A percentile compares a stretch with the other conserved stretches of the same genome.
phyloP scores from a whole-genome alignment of 37 sponge, comb jelly and placozoan genomes.

The Ephydatia muelleri region DNA sequence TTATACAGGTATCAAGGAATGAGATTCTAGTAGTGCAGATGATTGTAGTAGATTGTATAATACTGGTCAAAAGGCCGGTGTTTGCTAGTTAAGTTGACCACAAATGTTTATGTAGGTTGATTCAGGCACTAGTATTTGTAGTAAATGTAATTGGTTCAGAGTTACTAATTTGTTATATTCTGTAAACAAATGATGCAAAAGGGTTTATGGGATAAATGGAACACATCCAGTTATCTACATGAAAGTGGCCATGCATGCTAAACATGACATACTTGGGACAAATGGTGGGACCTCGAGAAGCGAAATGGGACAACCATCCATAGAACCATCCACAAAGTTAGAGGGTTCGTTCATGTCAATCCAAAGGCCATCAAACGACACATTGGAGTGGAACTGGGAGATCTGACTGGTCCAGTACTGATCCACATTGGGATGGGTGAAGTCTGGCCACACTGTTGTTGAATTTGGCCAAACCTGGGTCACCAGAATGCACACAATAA shows the following conservation, averaged over 20 bases:
- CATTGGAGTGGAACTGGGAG: slow-evolving; percentile 27
- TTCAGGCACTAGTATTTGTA: too few relatives aligned
- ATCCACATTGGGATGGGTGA: slow-evolving; percentile 38
- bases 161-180: too few relatives aligned
- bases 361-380: slow-evolving; percentile 87
- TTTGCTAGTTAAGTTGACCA: too few relatives aligned
- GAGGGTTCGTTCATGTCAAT: slow-evolving; percentile 93
- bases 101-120: too few relatives aligned
- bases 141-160: too few relatives aligned
- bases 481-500: too few relatives aligned
- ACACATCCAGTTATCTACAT: too few relatives aligned
- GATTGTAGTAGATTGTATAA: too few relatives aligned
- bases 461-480: slow-evolving; percentile 81
- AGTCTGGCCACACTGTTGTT: slow-evolving; percentile 70
- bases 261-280: slow-evolving; percentile 30
- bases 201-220: too few relatives aligned
- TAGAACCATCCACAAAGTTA: slow-evolving; percentile 74
- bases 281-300: slow-evolving; percentile 63
- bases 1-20: not conserved
- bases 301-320: slow-evolving; percentile 63
- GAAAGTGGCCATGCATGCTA: too few relatives aligned
- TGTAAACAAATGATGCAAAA: too few relatives aligned
- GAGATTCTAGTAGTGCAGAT: not conserved
- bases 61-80: too few relatives aligned
- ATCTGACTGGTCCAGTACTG: slow-evolving; percentile 57